These are phyloP conservation scores for Crocidura indochinensis DNA, from an alignment of 2,797 vertebrate genomes.

Conservation along the genomic window DNA sequence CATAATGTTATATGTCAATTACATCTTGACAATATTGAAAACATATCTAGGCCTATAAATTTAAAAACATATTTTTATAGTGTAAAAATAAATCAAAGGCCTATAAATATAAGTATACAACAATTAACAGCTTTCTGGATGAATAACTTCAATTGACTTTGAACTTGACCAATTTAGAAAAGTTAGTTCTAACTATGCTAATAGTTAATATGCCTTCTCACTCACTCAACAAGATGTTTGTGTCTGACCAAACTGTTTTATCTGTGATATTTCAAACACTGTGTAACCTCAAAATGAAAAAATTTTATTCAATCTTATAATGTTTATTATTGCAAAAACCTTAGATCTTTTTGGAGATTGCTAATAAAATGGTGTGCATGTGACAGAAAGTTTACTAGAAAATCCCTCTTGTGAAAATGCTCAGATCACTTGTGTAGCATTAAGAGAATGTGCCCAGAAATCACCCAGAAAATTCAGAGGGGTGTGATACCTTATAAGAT, in stretches of 20 bases:
- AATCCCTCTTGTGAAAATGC: too few relatives aligned
- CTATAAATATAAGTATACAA: not conserved
- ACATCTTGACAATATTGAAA: not conserved
- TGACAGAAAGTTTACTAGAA: too few relatives aligned
- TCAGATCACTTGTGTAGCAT: not conserved
- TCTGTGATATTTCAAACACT: constrained; percentile 38
- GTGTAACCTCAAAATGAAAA: not conserved
- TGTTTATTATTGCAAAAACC: not conserved
- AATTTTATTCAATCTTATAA: not conserved
- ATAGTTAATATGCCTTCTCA: not conserved
- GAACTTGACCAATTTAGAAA: not conserved
- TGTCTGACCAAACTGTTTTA: not conserved
- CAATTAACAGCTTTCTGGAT: not conserved
- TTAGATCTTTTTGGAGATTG: not conserved
- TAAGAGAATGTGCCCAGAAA: not conserved
- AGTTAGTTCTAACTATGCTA: not conserved
- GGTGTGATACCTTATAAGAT: not conserved
- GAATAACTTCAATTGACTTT: too few relatives aligned
- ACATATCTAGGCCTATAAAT: not conserved
- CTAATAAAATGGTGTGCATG: not conserved
- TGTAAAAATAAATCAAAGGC: not conserved
- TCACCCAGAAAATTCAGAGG: not conserved
- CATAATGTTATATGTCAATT: not conserved
- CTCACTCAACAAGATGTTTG: not conserved
- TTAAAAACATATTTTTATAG: not conserved